A percentile compares a stretch with the other conserved stretches of the same genome.
These are phyloP conservation scores for Anoplolepis gracilipes DNA, from an alignment of 1,140 invertebrate genomes.

Conservation along the genomic window DNA sequence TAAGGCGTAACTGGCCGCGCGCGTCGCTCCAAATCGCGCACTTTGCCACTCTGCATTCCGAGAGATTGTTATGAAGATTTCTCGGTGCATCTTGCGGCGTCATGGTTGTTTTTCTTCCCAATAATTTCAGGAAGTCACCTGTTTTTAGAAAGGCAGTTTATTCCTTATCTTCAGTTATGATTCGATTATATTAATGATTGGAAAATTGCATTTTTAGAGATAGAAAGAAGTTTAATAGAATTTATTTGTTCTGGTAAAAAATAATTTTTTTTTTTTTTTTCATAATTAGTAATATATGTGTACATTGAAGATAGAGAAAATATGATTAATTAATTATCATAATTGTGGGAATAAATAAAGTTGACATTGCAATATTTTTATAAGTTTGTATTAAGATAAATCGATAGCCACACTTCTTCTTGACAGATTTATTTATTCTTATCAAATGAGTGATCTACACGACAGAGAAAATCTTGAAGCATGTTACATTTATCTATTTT, in stretches of 20 bases:
- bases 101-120: not conserved
- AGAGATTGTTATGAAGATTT: not conserved
- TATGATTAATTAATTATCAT: not conserved
- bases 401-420: not conserved
- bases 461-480: not conserved
- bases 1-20: constrained; percentile 49
- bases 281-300: not conserved
- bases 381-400: not conserved
- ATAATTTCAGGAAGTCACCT: not conserved
- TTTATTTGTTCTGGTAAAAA: not conserved
- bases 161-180: not conserved
- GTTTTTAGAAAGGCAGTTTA: not conserved
- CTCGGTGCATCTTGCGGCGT: not conserved
- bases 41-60: not conserved
- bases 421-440: constrained; percentile 5
- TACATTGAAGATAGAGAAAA: not conserved
- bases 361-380: not conserved
- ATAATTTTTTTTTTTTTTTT: not conserved
- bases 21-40: constrained; percentile 24
- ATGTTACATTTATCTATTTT: constrained; percentile 23
- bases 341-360: too few species aligned
- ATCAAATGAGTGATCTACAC: not conserved
- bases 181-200: not conserved
- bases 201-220: not conserved
- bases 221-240: not conserved